phyloP scores from a whole-genome alignment of 2,113 vertebrate species.

The Tretioscincus oriximinensis region DNA sequence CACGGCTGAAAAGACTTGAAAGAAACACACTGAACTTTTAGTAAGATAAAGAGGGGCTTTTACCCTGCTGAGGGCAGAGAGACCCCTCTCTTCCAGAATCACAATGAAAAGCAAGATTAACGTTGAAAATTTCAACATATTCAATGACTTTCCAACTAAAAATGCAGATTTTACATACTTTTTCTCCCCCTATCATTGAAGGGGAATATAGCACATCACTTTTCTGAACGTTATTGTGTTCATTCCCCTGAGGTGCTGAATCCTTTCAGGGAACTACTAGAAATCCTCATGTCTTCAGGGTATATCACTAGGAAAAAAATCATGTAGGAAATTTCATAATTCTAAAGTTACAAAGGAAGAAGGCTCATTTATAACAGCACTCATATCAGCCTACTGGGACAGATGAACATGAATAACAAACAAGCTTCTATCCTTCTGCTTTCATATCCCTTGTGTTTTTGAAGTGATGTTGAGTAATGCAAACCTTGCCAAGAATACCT shows the following conservation, averaged over 20 bases:
- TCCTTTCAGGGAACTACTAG: not conserved
- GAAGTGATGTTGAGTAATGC: not conserved
- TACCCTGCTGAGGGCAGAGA: not conserved
- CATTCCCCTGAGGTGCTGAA: not conserved
- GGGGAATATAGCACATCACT: not conserved
- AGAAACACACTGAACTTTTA: not conserved
- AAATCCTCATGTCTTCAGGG: not conserved
- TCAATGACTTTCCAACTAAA: not conserved
- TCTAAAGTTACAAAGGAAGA: not conserved
- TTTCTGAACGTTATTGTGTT: not conserved
- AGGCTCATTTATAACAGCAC: not conserved
- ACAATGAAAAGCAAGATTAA: not conserved
- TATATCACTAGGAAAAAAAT: fast-evolving
- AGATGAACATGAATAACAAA: not conserved
- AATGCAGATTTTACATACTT: not conserved
- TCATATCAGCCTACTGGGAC: not conserved
- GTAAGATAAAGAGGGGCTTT: not conserved
- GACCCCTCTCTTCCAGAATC: not conserved
- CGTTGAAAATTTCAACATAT: not conserved
- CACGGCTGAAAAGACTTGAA: not conserved
- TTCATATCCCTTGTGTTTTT: not conserved
- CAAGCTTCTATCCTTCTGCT: not conserved
- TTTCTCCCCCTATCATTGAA: not conserved
- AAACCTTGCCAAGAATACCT: not conserved
- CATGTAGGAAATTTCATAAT: not conserved